Evolutionary conservation across 1,140 invertebrate genomes (phyloP).

Genomic region (Akabosia matsudoensis): DNA sequence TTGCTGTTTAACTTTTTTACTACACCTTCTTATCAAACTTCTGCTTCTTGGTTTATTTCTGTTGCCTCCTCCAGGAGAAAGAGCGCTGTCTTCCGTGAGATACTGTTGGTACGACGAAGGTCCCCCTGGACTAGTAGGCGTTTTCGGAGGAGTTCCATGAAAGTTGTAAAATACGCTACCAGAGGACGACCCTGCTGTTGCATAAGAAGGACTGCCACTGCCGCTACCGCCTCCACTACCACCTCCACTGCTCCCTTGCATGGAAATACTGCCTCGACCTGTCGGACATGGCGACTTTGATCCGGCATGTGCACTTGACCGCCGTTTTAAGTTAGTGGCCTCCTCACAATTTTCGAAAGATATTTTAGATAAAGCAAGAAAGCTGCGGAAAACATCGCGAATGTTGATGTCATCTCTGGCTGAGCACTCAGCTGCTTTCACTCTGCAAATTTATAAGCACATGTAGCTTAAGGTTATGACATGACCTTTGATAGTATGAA

Average conservation of each 20-base stretch:
- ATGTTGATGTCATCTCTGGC: conserved; percentile 75
- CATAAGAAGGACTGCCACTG: not conserved
- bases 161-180: not conserved
- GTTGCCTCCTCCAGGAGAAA: conserved; percentile 19
- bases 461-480: not conserved
- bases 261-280: conserved; percentile 50
- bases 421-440: conserved; percentile 74
- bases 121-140: conserved; percentile 20
- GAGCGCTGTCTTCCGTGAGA: conserved; percentile 45
- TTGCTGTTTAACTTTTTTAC: conserved; percentile 67
- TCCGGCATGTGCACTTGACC: conserved; percentile 67
- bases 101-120: conserved; percentile 50
- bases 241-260: not conserved
- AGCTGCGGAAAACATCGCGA: conserved; percentile 69
- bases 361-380: conserved; percentile 66
- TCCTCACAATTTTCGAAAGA: conserved; percentile 60
- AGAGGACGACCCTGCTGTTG: not conserved
- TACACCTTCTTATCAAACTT: conserved; percentile 71
- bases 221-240: not conserved
- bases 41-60: conserved; percentile 64
- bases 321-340: conserved; percentile 61
- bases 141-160: conserved; percentile 22
- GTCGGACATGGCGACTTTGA: conserved; percentile 58
- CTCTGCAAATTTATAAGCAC: conserved; percentile 54
- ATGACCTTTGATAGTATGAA: not conserved